Conservation (phyloP, 2,113 vertebrate genomes). For the Eptesicus fuscus region DNA sequence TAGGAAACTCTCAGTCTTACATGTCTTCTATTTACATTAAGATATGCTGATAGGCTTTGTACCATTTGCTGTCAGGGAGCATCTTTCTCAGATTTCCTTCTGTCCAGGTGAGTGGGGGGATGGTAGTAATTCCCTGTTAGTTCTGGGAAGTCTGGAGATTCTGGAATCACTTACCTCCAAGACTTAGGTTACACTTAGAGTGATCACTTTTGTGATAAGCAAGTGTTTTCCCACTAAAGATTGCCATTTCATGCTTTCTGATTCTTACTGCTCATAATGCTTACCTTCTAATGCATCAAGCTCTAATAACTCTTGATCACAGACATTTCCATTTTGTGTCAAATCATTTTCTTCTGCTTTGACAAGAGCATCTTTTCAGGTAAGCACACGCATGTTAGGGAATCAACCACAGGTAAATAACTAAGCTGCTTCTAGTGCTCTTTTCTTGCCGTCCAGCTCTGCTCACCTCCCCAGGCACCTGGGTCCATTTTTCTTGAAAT, state of each 20-base stretch:
- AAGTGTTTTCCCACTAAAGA: background rate
- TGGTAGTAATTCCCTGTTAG: background rate
- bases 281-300: background rate
- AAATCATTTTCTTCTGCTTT: background rate
- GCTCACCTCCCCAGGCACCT: background rate
- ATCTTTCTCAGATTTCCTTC: background rate
- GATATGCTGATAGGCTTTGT: background rate
- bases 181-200: background rate
- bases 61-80: background rate
- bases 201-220: background rate
- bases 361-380: background rate
- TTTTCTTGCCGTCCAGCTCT: background rate
- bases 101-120: background rate
- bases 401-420: background rate
- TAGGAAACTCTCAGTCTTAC: conserved; percentile 56
- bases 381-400: background rate
- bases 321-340: background rate
- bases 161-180: background rate
- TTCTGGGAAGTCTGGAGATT: background rate
- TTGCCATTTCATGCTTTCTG: background rate
- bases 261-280: background rate
- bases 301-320: background rate
- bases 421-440: background rate
- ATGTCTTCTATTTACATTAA: conserved; percentile 54
- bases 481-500: background rate